phyloP scores from a whole-genome alignment of 2,888 invertebrate genomes.

The Polietes domitor region DNA sequence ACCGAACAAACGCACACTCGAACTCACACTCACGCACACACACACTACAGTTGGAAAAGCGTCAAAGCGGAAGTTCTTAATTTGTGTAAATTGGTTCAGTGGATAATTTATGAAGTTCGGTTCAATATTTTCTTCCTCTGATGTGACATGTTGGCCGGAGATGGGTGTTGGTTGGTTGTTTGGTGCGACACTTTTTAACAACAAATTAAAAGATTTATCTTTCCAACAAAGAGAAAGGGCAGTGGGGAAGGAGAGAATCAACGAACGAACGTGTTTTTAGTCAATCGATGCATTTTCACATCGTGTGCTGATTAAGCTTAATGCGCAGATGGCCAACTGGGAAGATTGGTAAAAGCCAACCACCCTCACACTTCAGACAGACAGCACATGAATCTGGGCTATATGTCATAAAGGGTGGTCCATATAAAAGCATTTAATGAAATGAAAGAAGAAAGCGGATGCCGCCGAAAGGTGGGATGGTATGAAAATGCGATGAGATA shows the following conservation, averaged over 20 bases:
- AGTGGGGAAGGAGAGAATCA: too few species aligned
- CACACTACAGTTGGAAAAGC: conserved; percentile 52
- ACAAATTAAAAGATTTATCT: conserved; percentile 60
- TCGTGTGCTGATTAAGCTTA: background rate
- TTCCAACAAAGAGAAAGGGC: background rate
- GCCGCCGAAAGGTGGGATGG: too few species aligned
- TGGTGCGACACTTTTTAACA: conserved; percentile 56
- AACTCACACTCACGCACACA: background rate
- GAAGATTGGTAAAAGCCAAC: background rate
- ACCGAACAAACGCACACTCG: background rate
- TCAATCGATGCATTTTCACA: conserved; percentile 16
- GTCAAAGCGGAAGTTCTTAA: conserved; percentile 68
- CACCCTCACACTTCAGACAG: background rate
- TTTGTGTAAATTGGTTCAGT: conserved; percentile 66
- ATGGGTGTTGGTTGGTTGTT: conserved; percentile 32
- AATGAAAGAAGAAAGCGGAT: too few species aligned
- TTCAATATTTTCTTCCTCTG: conserved; percentile 34
- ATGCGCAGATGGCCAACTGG: background rate
- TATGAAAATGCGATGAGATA: too few species aligned
- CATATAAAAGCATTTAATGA: too few species aligned
- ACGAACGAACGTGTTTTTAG: conserved; percentile 28
- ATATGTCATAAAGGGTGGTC: too few species aligned
- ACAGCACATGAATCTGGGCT: too few species aligned
- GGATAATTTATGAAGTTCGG: conserved; percentile 61
- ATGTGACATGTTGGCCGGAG: conserved; percentile 5